These are phyloP conservation scores for Dreissena polymorpha DNA, from an alignment of 1,140 invertebrate genomes.

Conservation along the genomic window DNA sequence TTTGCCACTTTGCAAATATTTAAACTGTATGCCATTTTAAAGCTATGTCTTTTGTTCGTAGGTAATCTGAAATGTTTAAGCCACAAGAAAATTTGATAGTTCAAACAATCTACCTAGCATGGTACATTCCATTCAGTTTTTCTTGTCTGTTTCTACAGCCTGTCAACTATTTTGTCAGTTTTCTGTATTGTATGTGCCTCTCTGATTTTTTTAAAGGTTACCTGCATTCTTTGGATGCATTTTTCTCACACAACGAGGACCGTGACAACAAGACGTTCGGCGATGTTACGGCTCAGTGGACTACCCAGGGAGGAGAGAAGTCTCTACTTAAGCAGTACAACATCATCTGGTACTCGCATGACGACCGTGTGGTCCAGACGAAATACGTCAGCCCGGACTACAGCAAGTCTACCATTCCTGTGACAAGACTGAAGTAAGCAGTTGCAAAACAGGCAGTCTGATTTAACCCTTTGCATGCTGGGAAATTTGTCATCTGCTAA, in stretches of 20 bases:
- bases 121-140: too few species aligned
- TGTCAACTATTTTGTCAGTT: too few species aligned
- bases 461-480: not conserved
- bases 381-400: slow-evolving; percentile 73
- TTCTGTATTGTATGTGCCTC: too few species aligned
- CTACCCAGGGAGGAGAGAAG: slow-evolving; percentile 65
- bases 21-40: too few species aligned
- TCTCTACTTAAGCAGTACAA: slow-evolving; percentile 76
- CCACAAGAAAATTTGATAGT: too few species aligned
- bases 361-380: slow-evolving; percentile 75
- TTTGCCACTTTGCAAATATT: too few species aligned
- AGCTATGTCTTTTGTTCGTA: too few species aligned
- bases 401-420: slow-evolving; percentile 70
- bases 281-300: slow-evolving; percentile 73
- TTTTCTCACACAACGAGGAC: slow-evolving; percentile 66
- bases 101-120: too few species aligned
- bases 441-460: not conserved
- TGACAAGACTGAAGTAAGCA: slow-evolving; percentile 74
- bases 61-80: too few species aligned
- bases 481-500: too few species aligned
- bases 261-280: slow-evolving; percentile 71
- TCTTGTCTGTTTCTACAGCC: too few species aligned
- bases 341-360: slow-evolving; percentile 74
- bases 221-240: slow-evolving; percentile 62
- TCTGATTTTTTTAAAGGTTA: slow-evolving; percentile 61